phyloP scores from a whole-genome alignment of 2,888 invertebrate species.

The Protophormia terraenovae region DNA sequence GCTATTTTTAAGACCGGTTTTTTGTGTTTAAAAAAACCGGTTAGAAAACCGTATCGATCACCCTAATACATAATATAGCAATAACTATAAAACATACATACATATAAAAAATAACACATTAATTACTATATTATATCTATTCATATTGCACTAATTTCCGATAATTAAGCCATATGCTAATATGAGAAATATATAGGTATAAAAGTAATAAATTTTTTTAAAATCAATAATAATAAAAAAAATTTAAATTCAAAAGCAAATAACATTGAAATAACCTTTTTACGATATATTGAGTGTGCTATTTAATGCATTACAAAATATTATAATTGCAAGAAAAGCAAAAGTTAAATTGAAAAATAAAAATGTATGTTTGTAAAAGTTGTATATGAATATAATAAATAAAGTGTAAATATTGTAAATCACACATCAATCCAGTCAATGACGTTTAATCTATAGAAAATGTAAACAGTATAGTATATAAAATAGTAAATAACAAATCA shows the following conservation, averaged over 20 bases:
- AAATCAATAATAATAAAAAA: not conserved
- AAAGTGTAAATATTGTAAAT: not conserved
- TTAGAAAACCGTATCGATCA: too few species aligned
- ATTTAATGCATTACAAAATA: slow-evolving; percentile 2
- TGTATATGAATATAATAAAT: not conserved
- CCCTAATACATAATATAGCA: too few species aligned
- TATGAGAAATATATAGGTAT: not conserved
- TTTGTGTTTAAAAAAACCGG: too few species aligned
- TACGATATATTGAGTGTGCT: too few species aligned
- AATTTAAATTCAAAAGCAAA: slow-evolving; percentile 13
- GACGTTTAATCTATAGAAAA: not conserved
- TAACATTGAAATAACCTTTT: slow-evolving; percentile 47
- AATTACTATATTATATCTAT: not conserved
- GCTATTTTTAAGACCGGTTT: too few species aligned
- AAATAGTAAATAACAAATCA: slow-evolving; percentile 4
- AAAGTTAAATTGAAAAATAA: not conserved
- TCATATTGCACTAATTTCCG: slow-evolving; percentile 2
- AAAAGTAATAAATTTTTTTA: not conserved
- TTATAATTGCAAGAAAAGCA: not conserved
- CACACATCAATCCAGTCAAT: not conserved
- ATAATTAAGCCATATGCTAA: slow-evolving; percentile 20
- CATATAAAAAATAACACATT: too few species aligned
- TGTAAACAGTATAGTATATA: not conserved
- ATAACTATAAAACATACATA: too few species aligned
- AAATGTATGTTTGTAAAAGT: not conserved